These are phyloP conservation scores for Psittacula derbiana DNA, from an alignment of 2,797 vertebrate species.

Conservation along the genomic window DNA sequence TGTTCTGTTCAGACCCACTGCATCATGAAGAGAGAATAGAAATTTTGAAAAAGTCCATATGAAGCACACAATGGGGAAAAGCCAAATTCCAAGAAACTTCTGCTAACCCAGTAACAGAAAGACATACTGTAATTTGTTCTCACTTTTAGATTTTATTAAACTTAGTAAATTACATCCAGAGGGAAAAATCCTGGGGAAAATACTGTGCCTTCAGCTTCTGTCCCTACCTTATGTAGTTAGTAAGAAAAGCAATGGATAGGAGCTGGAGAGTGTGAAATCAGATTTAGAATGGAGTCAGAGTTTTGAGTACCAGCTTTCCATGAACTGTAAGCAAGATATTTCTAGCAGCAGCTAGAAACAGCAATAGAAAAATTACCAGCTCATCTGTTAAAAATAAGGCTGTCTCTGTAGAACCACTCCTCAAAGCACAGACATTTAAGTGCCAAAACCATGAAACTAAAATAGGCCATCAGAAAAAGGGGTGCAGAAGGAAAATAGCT, in stretches of 20 bases:
- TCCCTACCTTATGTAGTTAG: slow-evolving; percentile 15
- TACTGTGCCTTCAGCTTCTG: not conserved
- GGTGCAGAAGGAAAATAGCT: not conserved
- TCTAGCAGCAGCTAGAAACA: not conserved
- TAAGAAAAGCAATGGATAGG: slow-evolving; percentile 23
- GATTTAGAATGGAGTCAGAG: not conserved
- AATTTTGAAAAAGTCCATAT: not conserved
- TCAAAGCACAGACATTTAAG: not conserved
- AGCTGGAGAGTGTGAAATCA: not conserved
- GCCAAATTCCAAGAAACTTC: not conserved
- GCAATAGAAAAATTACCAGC: not conserved
- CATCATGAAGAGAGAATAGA: not conserved
- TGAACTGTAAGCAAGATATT: not conserved
- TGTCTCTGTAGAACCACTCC: not conserved
- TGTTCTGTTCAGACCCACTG: not conserved
- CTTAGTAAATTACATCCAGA: slow-evolving; percentile 12
- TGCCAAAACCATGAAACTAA: not conserved
- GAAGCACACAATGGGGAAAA: not conserved
- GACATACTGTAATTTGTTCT: not conserved
- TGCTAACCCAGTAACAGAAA: not conserved
- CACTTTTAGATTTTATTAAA: slow-evolving; percentile 9
- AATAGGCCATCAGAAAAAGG: not conserved
- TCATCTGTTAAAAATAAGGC: not conserved
- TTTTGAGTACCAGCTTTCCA: not conserved
- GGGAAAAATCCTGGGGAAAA: not conserved